Percentiles rank a stretch among this genome's conserved stretches.
phyloP scores from a whole-genome alignment of 2,113 vertebrate genomes.

The Alaudala cheleensis region DNA sequence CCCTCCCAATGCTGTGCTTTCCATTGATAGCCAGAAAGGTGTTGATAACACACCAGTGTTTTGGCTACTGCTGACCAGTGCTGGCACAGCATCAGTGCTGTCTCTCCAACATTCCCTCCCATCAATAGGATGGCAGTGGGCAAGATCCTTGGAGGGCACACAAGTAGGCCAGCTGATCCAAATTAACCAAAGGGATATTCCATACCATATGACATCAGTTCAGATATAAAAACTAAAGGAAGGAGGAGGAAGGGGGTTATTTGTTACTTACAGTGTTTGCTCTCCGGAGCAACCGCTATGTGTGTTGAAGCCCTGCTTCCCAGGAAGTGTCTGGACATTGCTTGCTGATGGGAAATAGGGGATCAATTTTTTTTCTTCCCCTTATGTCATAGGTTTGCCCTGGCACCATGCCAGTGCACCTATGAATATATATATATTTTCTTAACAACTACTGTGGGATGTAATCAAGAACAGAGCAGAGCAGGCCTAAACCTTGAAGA shows the following conservation, averaged over 20 bases:
- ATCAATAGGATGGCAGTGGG: not conserved
- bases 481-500: no score
- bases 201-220: not conserved
- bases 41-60: not conserved
- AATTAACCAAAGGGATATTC: not conserved
- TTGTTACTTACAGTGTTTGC: not conserved
- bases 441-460: no score
- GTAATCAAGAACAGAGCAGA: no score
- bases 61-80: not conserved
- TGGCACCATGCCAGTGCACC: no score
- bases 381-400: no score
- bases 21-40: not conserved
- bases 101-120: not conserved
- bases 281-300: not conserved
- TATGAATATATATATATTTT: no score
- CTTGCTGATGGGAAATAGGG: not conserved
- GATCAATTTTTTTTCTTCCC: not conserved
- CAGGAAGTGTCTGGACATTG: not conserved
- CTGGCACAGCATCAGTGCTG: not conserved
- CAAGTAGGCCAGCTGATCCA: not conserved
- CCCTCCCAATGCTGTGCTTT: not conserved
- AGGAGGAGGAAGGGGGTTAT: not conserved
- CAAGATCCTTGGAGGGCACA: not conserved
- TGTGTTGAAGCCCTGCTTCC: not conserved
- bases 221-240: not conserved